Base-by-base conservation (phyloP, 2,113 vertebrate species). In the Fulica atra region DNA sequence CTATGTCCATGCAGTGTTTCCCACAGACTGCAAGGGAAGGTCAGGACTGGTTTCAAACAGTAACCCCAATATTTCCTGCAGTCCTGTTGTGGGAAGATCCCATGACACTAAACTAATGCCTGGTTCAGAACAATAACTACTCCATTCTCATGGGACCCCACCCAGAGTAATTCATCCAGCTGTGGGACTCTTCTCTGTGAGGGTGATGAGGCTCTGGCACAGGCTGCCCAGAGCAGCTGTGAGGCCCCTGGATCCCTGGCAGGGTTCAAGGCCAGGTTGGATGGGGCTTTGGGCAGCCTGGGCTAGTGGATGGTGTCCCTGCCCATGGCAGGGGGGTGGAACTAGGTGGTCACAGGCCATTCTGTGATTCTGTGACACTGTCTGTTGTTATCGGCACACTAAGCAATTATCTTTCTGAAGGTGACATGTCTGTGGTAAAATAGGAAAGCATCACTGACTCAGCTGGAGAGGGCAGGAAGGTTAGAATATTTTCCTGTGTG, bases 391-490 rank as follows among this genome's bases (percentile, higher is more conserved):
- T 9, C 72, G 83, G 72, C 51, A 31, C 15, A 48, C 61, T 74
- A 64, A 81, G 80, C 50, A 68, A 79, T 93, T 91, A 50, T 83
- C 72, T 96, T 91, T 65, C 77, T 81, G 77, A 93, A 86, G 83
- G 69, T 88, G 90, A 86, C 40, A 61, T 57, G 48, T 82, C 86
- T 71, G 54, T 2, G 0, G 61, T 64, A n/a, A 86, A 69, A 76
- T 10, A 86, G 60, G 59, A 86, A 81, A 95, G 65, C 50, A 5
- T 60, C 64, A n/a, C 0, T 95, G 97, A 92, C 93, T 95, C 88
- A 94, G 93, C 93, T 81, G 35, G 53, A 53, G 66, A 95, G 94
- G 66, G 73, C 83, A 92, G 91, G 72, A 84, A 97, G 95, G 90
- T 97, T 92, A 89, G 79, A 90, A 64, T 78, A 64, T 76, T 92